Percentiles rank a stretch among this genome's conserved stretches.
These are phyloP conservation scores for Drosophila dunni DNA, from an alignment of 1,140 invertebrate genomes.

Conservation along the genomic window DNA sequence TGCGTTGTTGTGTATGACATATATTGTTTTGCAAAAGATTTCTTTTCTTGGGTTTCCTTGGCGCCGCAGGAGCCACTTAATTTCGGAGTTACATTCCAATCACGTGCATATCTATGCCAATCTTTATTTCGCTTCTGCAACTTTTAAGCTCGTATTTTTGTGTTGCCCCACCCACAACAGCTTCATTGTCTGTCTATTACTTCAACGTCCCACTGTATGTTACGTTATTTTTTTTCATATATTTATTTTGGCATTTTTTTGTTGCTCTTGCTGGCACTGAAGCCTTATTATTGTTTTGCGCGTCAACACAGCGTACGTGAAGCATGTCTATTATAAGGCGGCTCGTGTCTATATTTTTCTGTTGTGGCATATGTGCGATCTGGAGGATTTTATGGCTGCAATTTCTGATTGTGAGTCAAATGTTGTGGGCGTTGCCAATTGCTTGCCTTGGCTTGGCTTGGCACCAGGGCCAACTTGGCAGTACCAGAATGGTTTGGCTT, in stretches of 20 bases:
- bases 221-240: slow-evolving; percentile 21
- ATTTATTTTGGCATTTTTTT: slow-evolving; percentile 19
- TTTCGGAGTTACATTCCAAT: slow-evolving; percentile 79
- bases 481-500: background rate
- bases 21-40: slow-evolving; percentile 75
- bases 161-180: too few species aligned
- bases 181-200: slow-evolving; percentile 8
- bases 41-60: slow-evolving; percentile 30
- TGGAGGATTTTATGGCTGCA: slow-evolving; percentile 4
- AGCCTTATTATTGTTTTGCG: slow-evolving; percentile 55
- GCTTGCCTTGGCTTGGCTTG: slow-evolving; percentile 10
- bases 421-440: slow-evolving; percentile 44
- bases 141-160: slow-evolving; percentile 57
- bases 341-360: slow-evolving; percentile 28
- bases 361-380: slow-evolving; percentile 9
- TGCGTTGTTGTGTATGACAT: slow-evolving; percentile 67
- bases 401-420: slow-evolving; percentile 34
- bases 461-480: slow-evolving; percentile 16
- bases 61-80: slow-evolving; percentile 74
- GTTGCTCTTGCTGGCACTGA: slow-evolving; percentile 26
- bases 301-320: slow-evolving; percentile 45
- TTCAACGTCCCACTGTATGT: slow-evolving; percentile 2
- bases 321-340: slow-evolving; percentile 47
- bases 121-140: slow-evolving; percentile 73
- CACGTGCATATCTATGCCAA: slow-evolving; percentile 77